phyloP scores from a whole-genome alignment of 1,140 invertebrate species.

The Bathynomus jamesi region DNA sequence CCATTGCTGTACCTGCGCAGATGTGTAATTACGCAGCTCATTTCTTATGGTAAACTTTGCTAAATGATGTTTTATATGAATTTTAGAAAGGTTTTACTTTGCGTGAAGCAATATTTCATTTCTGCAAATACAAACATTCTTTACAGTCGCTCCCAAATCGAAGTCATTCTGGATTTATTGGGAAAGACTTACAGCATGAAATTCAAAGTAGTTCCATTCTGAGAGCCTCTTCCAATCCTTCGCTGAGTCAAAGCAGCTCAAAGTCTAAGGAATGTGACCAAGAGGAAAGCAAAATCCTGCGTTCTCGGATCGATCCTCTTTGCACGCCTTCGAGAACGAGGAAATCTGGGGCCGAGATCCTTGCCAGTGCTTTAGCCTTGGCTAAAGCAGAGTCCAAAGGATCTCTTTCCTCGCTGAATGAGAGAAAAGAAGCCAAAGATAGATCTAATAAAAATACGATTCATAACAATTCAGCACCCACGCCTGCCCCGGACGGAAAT shows the following conservation, averaged over 20 bases:
- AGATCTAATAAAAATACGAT: background rate
- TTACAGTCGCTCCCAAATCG: no score
- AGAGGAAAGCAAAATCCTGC: background rate
- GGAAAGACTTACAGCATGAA: no score
- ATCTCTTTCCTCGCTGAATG: background rate
- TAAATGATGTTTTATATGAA: no score
- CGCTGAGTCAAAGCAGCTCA: background rate
- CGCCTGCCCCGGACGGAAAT: background rate
- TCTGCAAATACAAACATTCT: no score
- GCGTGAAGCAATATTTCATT: no score
- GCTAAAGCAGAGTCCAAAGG: background rate
- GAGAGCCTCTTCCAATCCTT: background rate
- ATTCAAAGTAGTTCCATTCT: background rate
- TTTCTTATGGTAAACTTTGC: no score
- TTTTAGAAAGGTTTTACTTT: no score
- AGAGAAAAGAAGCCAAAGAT: background rate
- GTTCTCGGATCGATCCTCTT: background rate
- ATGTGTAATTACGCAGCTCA: no score
- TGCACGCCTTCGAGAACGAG: background rate
- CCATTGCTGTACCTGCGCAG: no score
- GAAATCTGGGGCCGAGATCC: background rate
- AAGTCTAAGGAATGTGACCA: background rate
- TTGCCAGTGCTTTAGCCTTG: background rate
- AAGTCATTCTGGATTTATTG: no score
- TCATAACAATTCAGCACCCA: background rate